Evolutionary conservation across 2,113 vertebrate species (phyloP).

Genomic region (Cephalopholis sonnerati): DNA sequence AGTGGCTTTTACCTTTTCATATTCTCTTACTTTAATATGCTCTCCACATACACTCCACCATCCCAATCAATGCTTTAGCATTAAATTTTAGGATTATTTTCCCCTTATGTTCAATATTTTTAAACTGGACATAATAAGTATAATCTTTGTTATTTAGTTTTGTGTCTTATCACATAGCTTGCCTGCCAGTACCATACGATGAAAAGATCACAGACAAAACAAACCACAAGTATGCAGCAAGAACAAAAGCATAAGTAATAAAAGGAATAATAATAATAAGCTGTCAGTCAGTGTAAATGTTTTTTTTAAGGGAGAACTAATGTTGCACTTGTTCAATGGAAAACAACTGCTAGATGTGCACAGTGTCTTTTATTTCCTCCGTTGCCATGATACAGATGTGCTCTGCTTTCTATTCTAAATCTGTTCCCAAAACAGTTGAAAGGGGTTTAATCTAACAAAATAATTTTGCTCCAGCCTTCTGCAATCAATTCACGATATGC

Average conservation of each 20-base stretch:
- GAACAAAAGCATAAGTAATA: not conserved
- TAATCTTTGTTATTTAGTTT: not conserved
- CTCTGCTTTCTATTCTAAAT: not conserved
- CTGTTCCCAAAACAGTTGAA: constrained; percentile 13
- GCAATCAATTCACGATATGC: constrained; percentile 33
- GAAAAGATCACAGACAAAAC: not conserved
- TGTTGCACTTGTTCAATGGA: not conserved
- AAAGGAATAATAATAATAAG: not conserved
- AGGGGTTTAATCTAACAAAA: constrained; percentile 23
- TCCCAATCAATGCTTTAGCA: no score
- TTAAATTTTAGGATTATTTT: no score
- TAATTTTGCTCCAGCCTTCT: not conserved
- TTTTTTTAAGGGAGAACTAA: not conserved
- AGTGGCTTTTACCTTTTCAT: no score
- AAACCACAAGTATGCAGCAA: not conserved
- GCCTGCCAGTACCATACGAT: not conserved
- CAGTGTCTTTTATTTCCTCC: not conserved
- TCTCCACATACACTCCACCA: no score
- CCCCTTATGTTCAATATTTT: no score
- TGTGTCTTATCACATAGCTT: not conserved
- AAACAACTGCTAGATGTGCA: not conserved
- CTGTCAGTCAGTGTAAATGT: not conserved
- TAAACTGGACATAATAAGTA: no score
- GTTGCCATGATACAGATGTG: not conserved
- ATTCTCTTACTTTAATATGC: no score